A percentile compares a stretch with the other conserved stretches of the same genome.
Evolutionary conservation across 2,888 invertebrate species (phyloP).

Genomic region (Acleris literana): DNA sequence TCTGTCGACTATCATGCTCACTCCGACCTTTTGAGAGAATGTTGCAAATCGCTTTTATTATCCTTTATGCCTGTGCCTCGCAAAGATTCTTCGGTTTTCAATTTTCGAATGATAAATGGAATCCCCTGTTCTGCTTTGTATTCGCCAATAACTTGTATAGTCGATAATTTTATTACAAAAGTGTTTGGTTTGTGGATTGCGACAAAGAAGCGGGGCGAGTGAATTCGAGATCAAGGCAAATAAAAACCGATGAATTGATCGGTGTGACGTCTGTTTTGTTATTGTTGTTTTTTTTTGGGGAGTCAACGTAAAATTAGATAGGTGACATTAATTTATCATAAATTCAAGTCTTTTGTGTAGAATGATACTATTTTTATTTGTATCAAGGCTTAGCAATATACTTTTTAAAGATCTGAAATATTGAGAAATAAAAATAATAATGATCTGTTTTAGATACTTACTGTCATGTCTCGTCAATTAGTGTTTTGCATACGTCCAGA

Average conservation of each 20-base stretch:
- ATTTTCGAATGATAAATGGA: constrained; percentile 73
- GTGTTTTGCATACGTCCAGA: neutral
- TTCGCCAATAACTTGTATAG: constrained; percentile 47
- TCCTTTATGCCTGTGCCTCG: constrained; percentile 66
- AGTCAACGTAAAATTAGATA: constrained; percentile 56
- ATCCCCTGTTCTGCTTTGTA: constrained; percentile 60
- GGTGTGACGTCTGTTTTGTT: constrained; percentile 36
- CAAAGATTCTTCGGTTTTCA: constrained; percentile 57
- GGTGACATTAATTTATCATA: no score
- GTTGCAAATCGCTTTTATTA: constrained; percentile 74
- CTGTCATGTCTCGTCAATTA: no score
- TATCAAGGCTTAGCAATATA: no score
- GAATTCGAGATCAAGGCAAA: constrained; percentile 60
- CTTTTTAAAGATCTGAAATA: no score
- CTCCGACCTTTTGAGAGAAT: constrained; percentile 63
- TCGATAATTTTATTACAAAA: constrained; percentile 53
- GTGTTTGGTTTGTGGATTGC: constrained; percentile 68
- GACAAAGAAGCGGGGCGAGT: constrained; percentile 49
- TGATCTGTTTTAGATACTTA: no score
- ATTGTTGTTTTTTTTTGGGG: constrained; percentile 51
- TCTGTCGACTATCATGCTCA: constrained; percentile 80
- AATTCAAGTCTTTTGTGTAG: no score
- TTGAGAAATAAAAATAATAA: no score
- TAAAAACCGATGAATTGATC: constrained; percentile 49
- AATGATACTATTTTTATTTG: no score